phyloP scores from a whole-genome alignment of 2,797 vertebrate species.

The Sebastiscus tertius region DNA sequence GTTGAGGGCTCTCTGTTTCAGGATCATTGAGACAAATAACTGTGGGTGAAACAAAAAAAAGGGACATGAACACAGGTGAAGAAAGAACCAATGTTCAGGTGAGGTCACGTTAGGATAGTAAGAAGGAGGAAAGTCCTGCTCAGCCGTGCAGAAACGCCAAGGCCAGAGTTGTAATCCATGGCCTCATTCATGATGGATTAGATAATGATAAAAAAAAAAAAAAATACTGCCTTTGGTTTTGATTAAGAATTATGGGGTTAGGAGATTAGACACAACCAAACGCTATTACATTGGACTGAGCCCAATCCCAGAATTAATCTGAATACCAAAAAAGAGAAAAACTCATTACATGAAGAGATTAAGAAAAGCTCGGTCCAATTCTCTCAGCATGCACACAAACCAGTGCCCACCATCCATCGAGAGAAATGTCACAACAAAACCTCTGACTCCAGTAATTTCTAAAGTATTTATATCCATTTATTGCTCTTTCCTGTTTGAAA shows the following conservation, averaged over 20 bases:
- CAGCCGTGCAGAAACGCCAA: conserved; percentile 62
- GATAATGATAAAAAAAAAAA: conserved; percentile 68
- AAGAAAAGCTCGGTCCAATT: conserved; percentile 81
- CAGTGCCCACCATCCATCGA: conserved; percentile 18
- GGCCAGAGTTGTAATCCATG: conserved; percentile 84
- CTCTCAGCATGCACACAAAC: conserved; percentile 63
- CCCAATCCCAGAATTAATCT: conserved; percentile 93
- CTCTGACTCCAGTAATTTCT: conserved; percentile 26
- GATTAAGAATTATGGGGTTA: conserved; percentile 92
- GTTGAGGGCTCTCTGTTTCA: neutral
- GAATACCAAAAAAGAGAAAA: conserved; percentile 81
- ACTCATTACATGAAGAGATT: conserved; percentile 89
- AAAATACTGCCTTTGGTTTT: conserved; percentile 85
- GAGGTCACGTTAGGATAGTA: conserved; percentile 23
- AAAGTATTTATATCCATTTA: conserved; percentile 24
- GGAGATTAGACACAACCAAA: conserved; percentile 89
- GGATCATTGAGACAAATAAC: neutral
- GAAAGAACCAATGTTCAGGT: conserved; percentile 54
- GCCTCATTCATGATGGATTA: conserved; percentile 81
- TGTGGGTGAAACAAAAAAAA: conserved; percentile 6
- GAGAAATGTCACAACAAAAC: conserved; percentile 43
- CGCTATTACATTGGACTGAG: conserved; percentile 88
- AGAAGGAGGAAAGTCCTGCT: conserved; percentile 27
- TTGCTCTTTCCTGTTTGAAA: conserved; percentile 35
- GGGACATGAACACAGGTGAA: neutral